phyloP scores from a whole-genome alignment of 2,113 vertebrate species.

The Verasper variegatus region DNA sequence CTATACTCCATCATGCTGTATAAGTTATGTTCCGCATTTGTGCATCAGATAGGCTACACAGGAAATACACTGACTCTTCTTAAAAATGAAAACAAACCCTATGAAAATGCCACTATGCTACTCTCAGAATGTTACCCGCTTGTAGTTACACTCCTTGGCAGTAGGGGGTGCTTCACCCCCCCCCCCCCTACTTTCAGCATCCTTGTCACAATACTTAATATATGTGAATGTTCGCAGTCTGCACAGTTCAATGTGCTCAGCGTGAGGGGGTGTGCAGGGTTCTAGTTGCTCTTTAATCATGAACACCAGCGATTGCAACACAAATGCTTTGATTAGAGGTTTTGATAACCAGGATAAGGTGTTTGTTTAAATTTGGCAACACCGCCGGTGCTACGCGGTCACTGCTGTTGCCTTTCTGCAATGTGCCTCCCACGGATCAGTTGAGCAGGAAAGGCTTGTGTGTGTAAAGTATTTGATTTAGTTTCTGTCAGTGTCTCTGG shows the following conservation, averaged over 20 bases:
- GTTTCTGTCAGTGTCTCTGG: neutral
- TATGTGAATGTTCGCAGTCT: conserved; percentile 17
- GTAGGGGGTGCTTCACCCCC: neutral
- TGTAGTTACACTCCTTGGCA: neutral
- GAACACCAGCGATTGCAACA: conserved; percentile 31
- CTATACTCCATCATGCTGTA: no score
- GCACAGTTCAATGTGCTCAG: neutral
- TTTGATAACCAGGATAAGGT: conserved; percentile 48
- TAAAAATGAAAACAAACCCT: no score
- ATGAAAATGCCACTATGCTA: neutral
- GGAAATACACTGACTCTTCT: no score
- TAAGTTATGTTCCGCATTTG: no score
- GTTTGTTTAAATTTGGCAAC: conserved; percentile 38
- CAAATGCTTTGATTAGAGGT: conserved; percentile 20
- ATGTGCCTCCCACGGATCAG: conserved; percentile 8
- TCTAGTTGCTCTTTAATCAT: conserved; percentile 23
- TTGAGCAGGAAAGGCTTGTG: conserved; percentile 17
- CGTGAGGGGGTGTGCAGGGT: neutral
- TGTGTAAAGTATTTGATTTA: conserved; percentile 10
- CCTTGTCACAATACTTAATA: neutral
- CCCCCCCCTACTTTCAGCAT: neutral
- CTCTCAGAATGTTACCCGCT: neutral
- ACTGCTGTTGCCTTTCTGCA: conserved; percentile 18
- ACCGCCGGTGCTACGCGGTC: neutral
- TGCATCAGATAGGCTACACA: no score